Conservation (phyloP, 2,113 vertebrate genomes). For the Ivindomyrus marchei region DNA sequence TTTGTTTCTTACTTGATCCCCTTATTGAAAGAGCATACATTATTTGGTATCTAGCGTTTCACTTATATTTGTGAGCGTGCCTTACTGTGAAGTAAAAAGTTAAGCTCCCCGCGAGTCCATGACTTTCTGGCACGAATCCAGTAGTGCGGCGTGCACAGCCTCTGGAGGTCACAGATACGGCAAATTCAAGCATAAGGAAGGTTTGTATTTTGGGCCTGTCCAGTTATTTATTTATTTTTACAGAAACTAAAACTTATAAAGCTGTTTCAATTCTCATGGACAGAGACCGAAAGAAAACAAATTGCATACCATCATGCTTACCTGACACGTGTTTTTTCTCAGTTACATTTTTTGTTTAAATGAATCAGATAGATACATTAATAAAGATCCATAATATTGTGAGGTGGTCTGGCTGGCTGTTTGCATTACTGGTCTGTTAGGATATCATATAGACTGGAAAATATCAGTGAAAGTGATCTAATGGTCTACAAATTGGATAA, state of each 20-base stretch:
- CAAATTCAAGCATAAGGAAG: neutral
- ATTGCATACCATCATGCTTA: neutral
- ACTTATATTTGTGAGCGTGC: neutral
- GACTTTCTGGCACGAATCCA: slow-evolving; percentile 1
- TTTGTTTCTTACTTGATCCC: neutral
- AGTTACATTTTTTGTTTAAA: neutral
- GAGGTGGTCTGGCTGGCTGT: neutral
- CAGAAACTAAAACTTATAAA: neutral
- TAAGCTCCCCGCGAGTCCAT: slow-evolving; percentile 9
- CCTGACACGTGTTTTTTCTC: neutral
- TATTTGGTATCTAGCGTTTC: neutral
- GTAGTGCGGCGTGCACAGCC: neutral
- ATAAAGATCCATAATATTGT: neutral
- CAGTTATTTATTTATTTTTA: neutral
- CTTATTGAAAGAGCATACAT: neutral
- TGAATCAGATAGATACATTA: neutral
- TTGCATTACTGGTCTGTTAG: neutral
- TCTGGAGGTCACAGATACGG: neutral
- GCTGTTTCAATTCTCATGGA: neutral
- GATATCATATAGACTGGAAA: neutral
- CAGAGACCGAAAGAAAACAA: neutral
- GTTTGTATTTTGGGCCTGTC: neutral
- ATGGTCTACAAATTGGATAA: neutral
- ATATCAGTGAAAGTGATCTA: neutral
- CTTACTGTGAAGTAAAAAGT: neutral